A percentile compares a stretch with the other conserved stretches of the same genome.
These are phyloP conservation scores for Isichthys henryi DNA, from an alignment of 2,113 vertebrate species.

Conservation along the genomic window DNA sequence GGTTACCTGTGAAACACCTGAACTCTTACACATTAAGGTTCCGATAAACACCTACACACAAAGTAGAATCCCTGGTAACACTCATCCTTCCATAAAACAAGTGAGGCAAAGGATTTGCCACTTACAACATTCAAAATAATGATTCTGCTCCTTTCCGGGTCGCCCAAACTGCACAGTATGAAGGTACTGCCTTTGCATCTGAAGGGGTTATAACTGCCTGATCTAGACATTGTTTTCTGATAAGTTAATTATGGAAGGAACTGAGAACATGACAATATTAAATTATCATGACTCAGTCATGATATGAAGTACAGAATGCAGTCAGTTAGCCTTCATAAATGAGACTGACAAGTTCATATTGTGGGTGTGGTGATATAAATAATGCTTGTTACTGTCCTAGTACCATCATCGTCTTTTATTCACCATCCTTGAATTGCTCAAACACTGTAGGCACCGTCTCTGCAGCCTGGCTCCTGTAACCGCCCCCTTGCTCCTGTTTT, in stretches of 20 bases:
- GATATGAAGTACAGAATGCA: background rate
- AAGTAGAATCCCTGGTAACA: background rate
- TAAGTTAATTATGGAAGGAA: constrained; percentile 16
- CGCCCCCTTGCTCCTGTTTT: background rate
- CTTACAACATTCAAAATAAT: background rate
- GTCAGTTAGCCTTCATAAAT: background rate
- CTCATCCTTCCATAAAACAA: background rate
- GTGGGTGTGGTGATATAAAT: background rate
- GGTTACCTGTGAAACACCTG: background rate
- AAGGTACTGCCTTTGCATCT: background rate
- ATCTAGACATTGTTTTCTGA: constrained; percentile 10
- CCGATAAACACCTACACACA: background rate
- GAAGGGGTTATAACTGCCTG: background rate
- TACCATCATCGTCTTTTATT: background rate
- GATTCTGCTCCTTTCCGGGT: background rate
- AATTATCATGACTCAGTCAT: background rate
- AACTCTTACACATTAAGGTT: background rate
- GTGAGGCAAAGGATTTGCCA: background rate
- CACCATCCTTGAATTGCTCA: background rate
- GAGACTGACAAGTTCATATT: background rate
- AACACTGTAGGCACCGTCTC: background rate
- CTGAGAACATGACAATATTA: background rate
- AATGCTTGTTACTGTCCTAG: background rate
- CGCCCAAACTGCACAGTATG: background rate
- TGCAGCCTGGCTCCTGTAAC: background rate